Conservation (phyloP, 2,797 vertebrate genomes). For the Somateria mollissima region DNA sequence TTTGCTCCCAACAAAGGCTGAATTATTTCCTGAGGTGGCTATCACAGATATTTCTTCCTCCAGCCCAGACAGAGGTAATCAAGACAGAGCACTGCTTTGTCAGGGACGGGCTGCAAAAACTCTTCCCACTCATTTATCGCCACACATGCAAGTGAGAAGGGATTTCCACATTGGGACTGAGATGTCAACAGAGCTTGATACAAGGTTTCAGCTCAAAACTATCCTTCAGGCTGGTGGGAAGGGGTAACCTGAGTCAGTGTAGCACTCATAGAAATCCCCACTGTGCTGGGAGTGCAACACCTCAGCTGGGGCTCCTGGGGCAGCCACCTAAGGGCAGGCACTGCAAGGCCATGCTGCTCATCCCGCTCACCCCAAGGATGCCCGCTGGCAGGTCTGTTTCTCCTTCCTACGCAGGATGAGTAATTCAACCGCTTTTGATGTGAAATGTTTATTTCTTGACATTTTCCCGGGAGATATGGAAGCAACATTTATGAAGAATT, state of each 20-base stretch:
- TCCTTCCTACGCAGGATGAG: background rate
- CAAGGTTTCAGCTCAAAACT: background rate
- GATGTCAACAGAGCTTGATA: background rate
- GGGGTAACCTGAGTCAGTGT: background rate
- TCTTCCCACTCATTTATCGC: background rate
- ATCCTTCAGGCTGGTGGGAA: background rate
- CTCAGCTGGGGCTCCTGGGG: background rate
- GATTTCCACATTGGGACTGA: background rate
- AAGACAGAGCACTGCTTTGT: background rate
- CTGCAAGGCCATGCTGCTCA: rapidly evolving
- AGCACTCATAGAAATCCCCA: too few species aligned
- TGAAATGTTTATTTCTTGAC: background rate
- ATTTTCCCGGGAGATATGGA: background rate
- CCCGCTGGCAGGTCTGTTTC: background rate
- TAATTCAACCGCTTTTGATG: background rate
- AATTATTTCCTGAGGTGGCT: slow-evolving; percentile 16
- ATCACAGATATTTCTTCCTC: background rate
- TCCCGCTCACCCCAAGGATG: background rate
- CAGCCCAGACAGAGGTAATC: background rate
- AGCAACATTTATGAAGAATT: background rate
- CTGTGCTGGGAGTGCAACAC: background rate
- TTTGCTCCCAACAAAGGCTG: background rate
- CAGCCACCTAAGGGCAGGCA: background rate
- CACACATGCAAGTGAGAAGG: background rate
- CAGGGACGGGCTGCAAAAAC: background rate